Conservation (phyloP, 2,888 invertebrate species). For the Steromphala cineraria region DNA sequence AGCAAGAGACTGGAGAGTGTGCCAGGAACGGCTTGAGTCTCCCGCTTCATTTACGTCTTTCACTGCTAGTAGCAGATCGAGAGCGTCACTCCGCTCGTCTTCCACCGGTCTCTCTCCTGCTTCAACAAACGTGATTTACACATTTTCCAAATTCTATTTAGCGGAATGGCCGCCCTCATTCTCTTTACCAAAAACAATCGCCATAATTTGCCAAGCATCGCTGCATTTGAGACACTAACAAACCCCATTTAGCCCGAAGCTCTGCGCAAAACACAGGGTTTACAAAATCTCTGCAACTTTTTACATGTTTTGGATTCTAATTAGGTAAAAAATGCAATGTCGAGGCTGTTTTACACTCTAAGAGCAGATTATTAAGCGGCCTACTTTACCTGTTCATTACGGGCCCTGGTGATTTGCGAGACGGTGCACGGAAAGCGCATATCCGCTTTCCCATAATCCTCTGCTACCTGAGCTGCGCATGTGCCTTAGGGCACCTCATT, state of each 20-base stretch:
- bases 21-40: background rate
- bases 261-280: background rate
- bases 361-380: background rate
- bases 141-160: background rate
- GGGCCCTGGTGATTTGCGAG: background rate
- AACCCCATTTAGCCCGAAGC: background rate
- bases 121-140: conserved; percentile 10
- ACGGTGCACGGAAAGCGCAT: background rate
- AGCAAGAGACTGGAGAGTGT: background rate
- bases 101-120: background rate
- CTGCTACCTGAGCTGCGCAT: background rate
- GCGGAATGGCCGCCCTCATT: conserved; percentile 1
- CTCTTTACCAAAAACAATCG: conserved; percentile 6
- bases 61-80: background rate
- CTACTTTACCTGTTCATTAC: background rate
- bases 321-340: background rate
- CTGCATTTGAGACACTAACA: background rate
- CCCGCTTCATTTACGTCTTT: background rate
- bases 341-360: background rate
- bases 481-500: background rate
- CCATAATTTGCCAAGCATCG: conserved; percentile 8
- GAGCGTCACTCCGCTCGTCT: background rate
- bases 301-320: background rate
- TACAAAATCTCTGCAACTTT: background rate
- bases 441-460: background rate